Percentiles rank a stretch among this genome's conserved stretches.
These are phyloP conservation scores for Brachypodius melanocephalos DNA, from an alignment of 2,113 vertebrate genomes.

Conservation along the genomic window DNA sequence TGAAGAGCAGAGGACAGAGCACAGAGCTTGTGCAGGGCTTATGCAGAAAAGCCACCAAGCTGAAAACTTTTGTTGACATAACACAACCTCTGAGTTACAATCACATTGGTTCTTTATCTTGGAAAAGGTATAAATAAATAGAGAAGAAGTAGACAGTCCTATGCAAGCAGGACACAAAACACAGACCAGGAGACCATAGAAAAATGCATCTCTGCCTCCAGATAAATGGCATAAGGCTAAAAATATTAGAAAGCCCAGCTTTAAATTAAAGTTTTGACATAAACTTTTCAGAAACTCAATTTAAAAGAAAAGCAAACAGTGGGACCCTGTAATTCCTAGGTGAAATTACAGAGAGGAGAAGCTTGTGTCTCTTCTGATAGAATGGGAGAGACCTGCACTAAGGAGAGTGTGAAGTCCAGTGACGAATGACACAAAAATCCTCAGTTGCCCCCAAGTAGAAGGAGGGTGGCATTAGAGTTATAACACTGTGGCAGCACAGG, in stretches of 20 bases:
- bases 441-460: neutral
- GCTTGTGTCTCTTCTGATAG: neutral
- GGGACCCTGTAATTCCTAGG: conserved; percentile 14
- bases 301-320: neutral
- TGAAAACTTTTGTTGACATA: neutral
- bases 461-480: neutral
- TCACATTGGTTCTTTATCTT: neutral
- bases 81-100: neutral
- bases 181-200: neutral
- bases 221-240: neutral
- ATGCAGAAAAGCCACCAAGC: neutral
- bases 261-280: conserved; percentile 24
- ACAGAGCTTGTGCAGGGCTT: neutral
- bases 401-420: neutral
- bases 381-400: neutral
- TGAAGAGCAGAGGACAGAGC: neutral
- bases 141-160: neutral
- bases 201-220: neutral
- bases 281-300: neutral
- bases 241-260: conserved; percentile 9
- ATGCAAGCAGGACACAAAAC: neutral
- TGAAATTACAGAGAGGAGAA: conserved; percentile 20
- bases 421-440: neutral
- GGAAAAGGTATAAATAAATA: neutral
- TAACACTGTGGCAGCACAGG: neutral